Evolutionary conservation across 1,140 invertebrate species (phyloP), one percentile per base, ranked within the genome.

Genomic region (Drosophila ambigua): DNA sequence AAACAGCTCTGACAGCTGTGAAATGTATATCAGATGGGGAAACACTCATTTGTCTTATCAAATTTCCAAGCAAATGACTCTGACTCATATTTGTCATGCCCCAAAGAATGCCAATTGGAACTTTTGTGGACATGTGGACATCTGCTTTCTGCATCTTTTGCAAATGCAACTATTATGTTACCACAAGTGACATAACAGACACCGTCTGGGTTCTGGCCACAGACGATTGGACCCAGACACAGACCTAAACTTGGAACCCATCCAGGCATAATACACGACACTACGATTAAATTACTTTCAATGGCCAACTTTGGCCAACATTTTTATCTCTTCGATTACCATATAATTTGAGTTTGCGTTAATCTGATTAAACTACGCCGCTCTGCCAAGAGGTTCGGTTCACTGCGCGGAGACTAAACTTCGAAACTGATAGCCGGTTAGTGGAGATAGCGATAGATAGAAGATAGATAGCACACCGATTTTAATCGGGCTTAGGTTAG

Each of bases 401-500:
- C 7, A 35, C 51, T 20, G 41, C 35, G 11, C 35, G 35, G 35
- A 13, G 11, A 13, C 35, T 39, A 13, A 39, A 39, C 35, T 39
- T 13, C 35, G 35, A 11, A 48, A 65, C 62, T 41, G 53, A 59
- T 79, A 58, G 62, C 48, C 61, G 31, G 53, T 31, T 8, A 46
- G 67, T 65, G 35, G 35, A 39, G 11, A 39, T 20, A 66, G 44
- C 49, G 53, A 7, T 63, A 49, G 48, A 31, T 20, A 41, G 64
- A 61, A 77, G 66, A 53, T 48, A 62, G 80, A 83, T 72, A 71
- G 45, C 58, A 49, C 69, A 74, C 69, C 58, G 43, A 51, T 52
- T 66, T 52, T 35, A 35, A 8, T 35, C 31, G 31, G 31, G 8
- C 9, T 51, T 66, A 28, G 65, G 75, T 67, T 81, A 39, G 45